These are phyloP conservation scores for Cheilosia impressa DNA, from an alignment of 2,888 invertebrate species.

Conservation along the genomic window DNA sequence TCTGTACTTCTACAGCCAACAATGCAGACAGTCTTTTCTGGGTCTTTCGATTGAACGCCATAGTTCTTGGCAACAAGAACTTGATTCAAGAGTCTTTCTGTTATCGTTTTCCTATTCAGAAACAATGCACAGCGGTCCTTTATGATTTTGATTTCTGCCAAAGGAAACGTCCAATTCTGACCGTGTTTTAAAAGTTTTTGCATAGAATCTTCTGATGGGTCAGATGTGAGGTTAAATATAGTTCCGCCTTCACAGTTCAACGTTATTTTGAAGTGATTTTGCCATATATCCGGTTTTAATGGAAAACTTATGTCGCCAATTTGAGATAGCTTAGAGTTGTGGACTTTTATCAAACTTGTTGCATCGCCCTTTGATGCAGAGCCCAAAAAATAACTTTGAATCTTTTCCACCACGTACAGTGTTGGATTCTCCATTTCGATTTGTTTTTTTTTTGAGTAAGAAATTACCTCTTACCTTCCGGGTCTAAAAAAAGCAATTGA, in stretches of 20 bases:
- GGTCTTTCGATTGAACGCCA: slow-evolving; percentile 60
- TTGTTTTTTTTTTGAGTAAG: background rate
- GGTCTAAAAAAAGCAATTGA: background rate
- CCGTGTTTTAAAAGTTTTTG: slow-evolving; percentile 73
- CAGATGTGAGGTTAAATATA: slow-evolving; percentile 12
- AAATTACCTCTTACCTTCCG: background rate
- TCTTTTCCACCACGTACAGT: slow-evolving; percentile 23
- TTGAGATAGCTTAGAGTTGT: slow-evolving; percentile 85
- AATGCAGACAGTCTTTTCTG: slow-evolving; percentile 18
- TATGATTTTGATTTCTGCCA: slow-evolving; percentile 69
- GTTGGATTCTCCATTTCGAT: slow-evolving; percentile 50
- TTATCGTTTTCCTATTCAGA: slow-evolving; percentile 76
- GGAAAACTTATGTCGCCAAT: slow-evolving; percentile 89
- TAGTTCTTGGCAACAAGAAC: slow-evolving; percentile 75
- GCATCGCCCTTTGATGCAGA: slow-evolving; percentile 24
- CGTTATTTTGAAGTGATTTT: slow-evolving; percentile 80
- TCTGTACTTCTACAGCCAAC: background rate
- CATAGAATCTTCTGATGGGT: slow-evolving; percentile 17
- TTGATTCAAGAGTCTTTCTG: slow-evolving; percentile 73
- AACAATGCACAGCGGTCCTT: slow-evolving; percentile 78
- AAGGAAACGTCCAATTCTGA: slow-evolving; percentile 77
- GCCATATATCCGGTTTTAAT: slow-evolving; percentile 86
- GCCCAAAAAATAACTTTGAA: slow-evolving; percentile 39
- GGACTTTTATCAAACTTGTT: slow-evolving; percentile 85
- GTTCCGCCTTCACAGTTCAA: slow-evolving; percentile 45